Evolutionary conservation across 2,888 invertebrate species (phyloP).

Genomic region (Sisyra terminalis): DNA sequence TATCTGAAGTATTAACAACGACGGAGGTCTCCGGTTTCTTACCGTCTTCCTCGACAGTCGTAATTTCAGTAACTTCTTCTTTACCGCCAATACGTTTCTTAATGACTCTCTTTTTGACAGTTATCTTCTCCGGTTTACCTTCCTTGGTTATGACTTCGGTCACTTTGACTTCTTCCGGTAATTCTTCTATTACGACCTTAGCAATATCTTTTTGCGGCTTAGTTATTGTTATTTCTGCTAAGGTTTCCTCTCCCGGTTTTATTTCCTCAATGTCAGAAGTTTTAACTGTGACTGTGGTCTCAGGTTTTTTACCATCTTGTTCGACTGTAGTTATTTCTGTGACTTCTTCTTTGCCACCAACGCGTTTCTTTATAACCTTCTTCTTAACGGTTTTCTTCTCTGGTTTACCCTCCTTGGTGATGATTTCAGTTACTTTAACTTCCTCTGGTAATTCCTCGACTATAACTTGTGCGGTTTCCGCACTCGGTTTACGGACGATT

Average conservation of each 20-base stretch:
- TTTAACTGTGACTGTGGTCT: conserved; percentile 27
- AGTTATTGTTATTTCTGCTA: conserved; percentile 12
- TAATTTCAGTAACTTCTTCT: conserved; percentile 21
- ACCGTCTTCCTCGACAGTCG: conserved; percentile 15
- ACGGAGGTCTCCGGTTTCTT: conserved; percentile 25
- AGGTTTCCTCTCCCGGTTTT: conserved; percentile 15
- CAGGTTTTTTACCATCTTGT: conserved; percentile 25
- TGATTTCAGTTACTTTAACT: conserved; percentile 14
- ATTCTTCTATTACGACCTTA: conserved; percentile 13
- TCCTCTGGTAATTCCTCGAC: conserved; percentile 22
- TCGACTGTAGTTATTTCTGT: conserved; percentile 24
- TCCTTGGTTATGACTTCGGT: conserved; percentile 15
- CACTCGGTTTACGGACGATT: conserved; percentile 3
- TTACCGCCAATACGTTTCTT: conserved; percentile 17
- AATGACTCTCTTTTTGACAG: conserved; percentile 16
- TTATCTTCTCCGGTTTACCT: conserved; percentile 16
- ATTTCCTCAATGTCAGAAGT: conserved; percentile 4
- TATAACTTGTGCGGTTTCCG: conserved; percentile 8
- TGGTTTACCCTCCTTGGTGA: conserved; percentile 18
- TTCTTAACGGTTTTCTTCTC: conserved; percentile 19
- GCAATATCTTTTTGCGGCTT: conserved; percentile 15
- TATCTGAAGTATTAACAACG: conserved; percentile 17
- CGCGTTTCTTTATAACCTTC: conserved; percentile 19
- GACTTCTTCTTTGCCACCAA: conserved; percentile 23
- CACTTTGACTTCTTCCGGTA: conserved; percentile 17